phyloP scores from a whole-genome alignment of 2,797 vertebrate species.

The Acomys russatus region DNA sequence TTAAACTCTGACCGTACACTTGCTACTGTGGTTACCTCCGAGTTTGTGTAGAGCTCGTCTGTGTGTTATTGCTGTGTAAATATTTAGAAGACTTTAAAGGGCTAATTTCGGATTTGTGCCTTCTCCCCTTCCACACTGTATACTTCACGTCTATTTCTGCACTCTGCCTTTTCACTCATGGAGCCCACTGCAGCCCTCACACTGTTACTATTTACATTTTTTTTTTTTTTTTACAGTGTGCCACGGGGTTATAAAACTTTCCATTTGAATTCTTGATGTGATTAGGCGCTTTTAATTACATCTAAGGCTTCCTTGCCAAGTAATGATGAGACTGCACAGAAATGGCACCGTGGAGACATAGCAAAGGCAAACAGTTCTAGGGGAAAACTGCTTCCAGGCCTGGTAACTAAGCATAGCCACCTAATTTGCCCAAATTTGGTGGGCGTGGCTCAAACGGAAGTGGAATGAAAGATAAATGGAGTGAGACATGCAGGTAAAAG shows the following conservation, averaged over 20 bases:
- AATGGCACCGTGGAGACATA: neutral
- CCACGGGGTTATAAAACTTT: slow-evolving; percentile 67
- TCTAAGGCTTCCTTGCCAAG: slow-evolving; percentile 61
- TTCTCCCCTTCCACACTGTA: slow-evolving; percentile 60
- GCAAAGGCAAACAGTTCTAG: slow-evolving; percentile 49
- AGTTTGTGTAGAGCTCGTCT: slow-evolving; percentile 72
- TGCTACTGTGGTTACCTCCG: slow-evolving; percentile 80
- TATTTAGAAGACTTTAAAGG: slow-evolving; percentile 84
- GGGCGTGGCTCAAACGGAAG: slow-evolving; percentile 27
- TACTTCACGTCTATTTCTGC: slow-evolving; percentile 44
- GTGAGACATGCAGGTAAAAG: neutral
- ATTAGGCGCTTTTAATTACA: slow-evolving; percentile 79
- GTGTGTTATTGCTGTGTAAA: slow-evolving; percentile 80
- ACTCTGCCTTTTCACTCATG: slow-evolving; percentile 2
- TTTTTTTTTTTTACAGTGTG: slow-evolving; percentile 56
- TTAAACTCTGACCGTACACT: slow-evolving; percentile 70
- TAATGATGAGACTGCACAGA: slow-evolving; percentile 68
- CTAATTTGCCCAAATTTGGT: neutral
- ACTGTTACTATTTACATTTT: slow-evolving; percentile 62
- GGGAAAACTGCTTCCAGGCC: neutral
- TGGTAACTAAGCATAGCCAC: slow-evolving; percentile 10
- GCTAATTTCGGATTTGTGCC: slow-evolving; percentile 64
- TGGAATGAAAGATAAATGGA: slow-evolving; percentile 14
- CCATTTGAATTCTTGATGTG: slow-evolving; percentile 65
- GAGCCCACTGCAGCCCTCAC: neutral